Conservation (phyloP, 2,113 vertebrate genomes). For the Nasalis larvatus region DNA sequence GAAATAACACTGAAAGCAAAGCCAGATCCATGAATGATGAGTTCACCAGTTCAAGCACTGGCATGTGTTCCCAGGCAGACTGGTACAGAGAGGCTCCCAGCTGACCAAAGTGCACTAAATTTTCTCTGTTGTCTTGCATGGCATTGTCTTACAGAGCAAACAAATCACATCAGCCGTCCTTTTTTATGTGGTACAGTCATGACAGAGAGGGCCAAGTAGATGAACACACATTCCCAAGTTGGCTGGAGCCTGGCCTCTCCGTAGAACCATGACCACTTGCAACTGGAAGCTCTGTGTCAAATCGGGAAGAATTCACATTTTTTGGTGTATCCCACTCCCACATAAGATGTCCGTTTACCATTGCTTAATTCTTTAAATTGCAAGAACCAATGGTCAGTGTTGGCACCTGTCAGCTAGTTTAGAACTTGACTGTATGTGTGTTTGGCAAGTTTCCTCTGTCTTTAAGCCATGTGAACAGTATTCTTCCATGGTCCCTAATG, state of each 20-base stretch:
- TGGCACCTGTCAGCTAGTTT: not conserved
- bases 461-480: not conserved
- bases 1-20: not conserved
- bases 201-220: not conserved
- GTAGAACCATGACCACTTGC: not conserved
- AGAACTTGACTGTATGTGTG: not conserved
- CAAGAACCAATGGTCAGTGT: not conserved
- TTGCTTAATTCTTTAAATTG: slow-evolving; percentile 3
- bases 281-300: not conserved
- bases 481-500: not conserved
- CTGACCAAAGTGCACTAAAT: not conserved
- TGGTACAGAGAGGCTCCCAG: not conserved
- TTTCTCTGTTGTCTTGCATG: not conserved
- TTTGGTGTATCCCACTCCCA: not conserved
- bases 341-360: not conserved
- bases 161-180: not conserved
- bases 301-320: not conserved
- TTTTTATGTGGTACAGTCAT: not conserved
- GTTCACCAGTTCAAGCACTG: not conserved
- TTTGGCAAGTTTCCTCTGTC: not conserved
- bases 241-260: not conserved
- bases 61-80: not conserved
- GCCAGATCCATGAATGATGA: not conserved
- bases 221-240: not conserved
- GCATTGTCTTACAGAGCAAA: not conserved